Evolutionary conservation across 2,113 vertebrate genomes (phyloP), one percentile per base, ranked within the genome.

Genomic region (Phainopepla nitens): DNA sequence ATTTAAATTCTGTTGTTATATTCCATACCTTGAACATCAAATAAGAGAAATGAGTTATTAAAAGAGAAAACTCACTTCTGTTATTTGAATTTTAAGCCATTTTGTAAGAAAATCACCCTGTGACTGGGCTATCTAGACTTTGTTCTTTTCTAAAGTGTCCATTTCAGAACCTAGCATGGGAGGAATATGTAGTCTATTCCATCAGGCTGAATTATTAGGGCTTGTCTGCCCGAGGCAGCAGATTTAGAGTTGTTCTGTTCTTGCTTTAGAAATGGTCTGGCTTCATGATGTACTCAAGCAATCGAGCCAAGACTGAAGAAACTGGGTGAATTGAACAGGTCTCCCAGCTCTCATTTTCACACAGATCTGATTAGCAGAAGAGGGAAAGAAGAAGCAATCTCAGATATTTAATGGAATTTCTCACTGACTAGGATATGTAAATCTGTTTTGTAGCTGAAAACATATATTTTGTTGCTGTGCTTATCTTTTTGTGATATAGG

Each of bases 201-300:
- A 12, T 9, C 19, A 77, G 31, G 23, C 15, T 80, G 23, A 79
- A 39, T 36, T 71, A 64, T 42, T 33, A 76, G 49, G 51, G 14
- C 27, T 76, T 56, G 2, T 60, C 58, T 86, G 36, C 25, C 41
- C 22, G 54, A 29, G 18, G 49, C n/a, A 83, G 4, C 12, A 87
- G 36, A 61, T 61, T 31, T 15, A 17, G 35, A 41, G 2, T 13
- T 87, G 31, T 31, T 36, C 41, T 62, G 28, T 65, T 17, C 8
- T 73, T 61, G n/a, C 17, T 57, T 66, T 41, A 58, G 16, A 18
- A n/a, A 10, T 25, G 27, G 69, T 31, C 13, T 51, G 22, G 6
- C 19, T 61, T 56, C 31, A 13, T 0, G 0, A 57, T 12, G 15
- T 54, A 25, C 24, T 73, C 11, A 56, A 71, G 21, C 4, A 29